Evolutionary conservation across 2,797 vertebrate species (phyloP).

Genomic region (Dicrostonyx torquatus): DNA sequence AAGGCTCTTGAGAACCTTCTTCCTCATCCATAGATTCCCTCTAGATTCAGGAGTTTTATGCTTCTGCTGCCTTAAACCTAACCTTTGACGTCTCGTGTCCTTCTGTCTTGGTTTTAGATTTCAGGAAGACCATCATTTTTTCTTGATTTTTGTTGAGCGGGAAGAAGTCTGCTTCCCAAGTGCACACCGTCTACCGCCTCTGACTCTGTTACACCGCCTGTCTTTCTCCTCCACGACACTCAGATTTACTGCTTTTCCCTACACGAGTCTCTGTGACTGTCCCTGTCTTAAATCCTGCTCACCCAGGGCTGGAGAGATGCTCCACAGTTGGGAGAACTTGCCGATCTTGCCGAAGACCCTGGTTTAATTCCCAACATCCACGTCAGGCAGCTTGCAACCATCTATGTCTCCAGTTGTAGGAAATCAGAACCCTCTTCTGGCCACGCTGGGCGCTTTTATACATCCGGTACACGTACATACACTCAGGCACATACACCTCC

Average conservation of each 20-base stretch:
- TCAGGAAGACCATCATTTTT: neutral
- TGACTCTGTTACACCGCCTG: rapidly evolving
- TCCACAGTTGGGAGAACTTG: neutral
- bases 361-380: neutral
- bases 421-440: neutral
- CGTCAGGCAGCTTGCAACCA: no score
- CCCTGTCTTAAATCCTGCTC: neutral
- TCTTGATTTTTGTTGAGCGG: neutral
- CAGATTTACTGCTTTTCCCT: neutral
- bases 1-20: neutral
- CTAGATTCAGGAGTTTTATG: neutral
- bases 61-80: neutral
- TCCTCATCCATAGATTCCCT: neutral
- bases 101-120: neutral
- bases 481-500: no score
- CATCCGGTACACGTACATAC: neutral
- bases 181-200: neutral
- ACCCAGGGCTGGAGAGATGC: neutral
- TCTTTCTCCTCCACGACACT: neutral
- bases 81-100: neutral
- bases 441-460: neutral
- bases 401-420: neutral
- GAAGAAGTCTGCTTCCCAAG: neutral
- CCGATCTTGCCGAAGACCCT: neutral
- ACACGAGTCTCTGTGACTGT: neutral